A percentile compares a stretch with the other conserved stretches of the same genome.
Evolutionary conservation across 2,888 invertebrate species (phyloP).

Genomic region (Zootermopsis nevadensis): DNA sequence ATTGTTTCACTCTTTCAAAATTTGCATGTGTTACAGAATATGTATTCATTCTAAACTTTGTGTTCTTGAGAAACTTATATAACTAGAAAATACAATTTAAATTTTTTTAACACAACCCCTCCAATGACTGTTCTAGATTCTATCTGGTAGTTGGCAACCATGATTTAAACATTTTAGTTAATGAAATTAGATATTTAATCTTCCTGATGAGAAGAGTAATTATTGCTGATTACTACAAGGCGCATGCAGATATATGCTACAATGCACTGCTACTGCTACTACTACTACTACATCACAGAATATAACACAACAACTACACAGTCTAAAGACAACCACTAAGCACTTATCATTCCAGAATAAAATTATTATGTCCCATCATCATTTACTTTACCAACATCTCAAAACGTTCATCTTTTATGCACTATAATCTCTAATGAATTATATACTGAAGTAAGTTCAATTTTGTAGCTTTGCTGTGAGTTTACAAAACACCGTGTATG

Average conservation of each 20-base stretch:
- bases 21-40: too few species aligned
- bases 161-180: too few species aligned
- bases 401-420: neutral
- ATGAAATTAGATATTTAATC: neutral
- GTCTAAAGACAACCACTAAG: neutral
- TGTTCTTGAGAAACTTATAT: too few species aligned
- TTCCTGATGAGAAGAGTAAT: neutral
- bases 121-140: too few species aligned
- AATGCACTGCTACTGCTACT: neutral
- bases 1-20: too few species aligned
- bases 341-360: neutral
- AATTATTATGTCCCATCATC: neutral
- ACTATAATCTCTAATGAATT: neutral
- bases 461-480: too few species aligned
- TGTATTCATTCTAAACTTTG: too few species aligned
- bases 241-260: conserved; percentile 12
- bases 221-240: neutral
- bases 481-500: too few species aligned
- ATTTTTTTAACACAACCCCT: too few species aligned
- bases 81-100: too few species aligned
- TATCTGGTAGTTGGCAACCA: neutral
- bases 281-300: neutral
- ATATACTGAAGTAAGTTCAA: too few species aligned
- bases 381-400: neutral
- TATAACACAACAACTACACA: neutral